These are phyloP conservation scores for Daboia siamensis DNA, from an alignment of 2,113 vertebrate species.

Conservation along the genomic window DNA sequence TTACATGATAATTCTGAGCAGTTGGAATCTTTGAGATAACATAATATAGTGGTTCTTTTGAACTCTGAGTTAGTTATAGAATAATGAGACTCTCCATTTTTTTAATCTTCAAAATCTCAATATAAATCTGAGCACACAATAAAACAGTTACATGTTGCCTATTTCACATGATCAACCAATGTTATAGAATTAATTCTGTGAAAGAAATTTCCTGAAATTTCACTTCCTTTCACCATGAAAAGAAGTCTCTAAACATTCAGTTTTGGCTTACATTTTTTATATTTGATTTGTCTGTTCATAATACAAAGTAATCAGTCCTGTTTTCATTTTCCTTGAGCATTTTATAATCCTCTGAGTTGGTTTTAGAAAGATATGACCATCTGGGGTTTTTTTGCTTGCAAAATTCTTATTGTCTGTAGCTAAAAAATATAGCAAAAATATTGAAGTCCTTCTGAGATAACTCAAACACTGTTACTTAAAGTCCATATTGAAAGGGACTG, in stretches of 20 bases:
- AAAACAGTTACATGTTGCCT: background rate
- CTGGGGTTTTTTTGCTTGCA: background rate
- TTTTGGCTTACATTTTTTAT: background rate
- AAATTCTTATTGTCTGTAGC: background rate
- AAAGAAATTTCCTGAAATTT: background rate
- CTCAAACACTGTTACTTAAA: background rate
- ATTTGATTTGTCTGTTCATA: background rate
- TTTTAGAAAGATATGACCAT: background rate
- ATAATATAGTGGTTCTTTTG: background rate
- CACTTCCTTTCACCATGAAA: background rate
- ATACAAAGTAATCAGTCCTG: background rate
- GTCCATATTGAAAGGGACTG: background rate
- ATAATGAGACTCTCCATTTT: background rate
- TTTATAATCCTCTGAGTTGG: background rate
- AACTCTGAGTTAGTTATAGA: background rate
- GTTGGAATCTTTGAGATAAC: background rate
- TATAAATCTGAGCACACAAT: background rate
- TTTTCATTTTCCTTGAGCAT: background rate
- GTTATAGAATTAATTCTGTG: background rate
- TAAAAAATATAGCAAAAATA: background rate
- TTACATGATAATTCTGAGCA: background rate
- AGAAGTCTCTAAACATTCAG: background rate
- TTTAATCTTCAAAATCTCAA: background rate
- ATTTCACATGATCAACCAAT: background rate
- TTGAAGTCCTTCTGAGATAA: background rate